Evolutionary conservation across 1,140 invertebrate species (phyloP).

Genomic region (Muscidifurax raptorellus): DNA sequence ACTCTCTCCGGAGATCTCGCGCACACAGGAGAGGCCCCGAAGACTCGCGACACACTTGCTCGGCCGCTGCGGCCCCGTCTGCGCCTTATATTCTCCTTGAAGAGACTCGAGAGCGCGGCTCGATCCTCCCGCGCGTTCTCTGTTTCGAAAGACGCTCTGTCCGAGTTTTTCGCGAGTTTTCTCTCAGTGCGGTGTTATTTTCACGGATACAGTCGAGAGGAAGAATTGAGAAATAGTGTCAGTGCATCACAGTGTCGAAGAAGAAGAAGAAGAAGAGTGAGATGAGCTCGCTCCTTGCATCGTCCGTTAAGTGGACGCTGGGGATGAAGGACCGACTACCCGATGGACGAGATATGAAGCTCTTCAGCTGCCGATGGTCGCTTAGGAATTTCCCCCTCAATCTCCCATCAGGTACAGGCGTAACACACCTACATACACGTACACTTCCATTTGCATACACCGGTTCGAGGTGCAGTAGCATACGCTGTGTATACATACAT

Average conservation of each 20-base stretch:
- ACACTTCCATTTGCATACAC: too few species aligned
- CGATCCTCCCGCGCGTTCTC: not conserved
- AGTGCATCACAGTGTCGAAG: not conserved
- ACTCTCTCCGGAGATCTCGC: not conserved
- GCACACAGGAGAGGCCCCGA: not conserved
- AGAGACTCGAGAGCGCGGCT: not conserved
- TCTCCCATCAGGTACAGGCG: conserved; percentile 55
- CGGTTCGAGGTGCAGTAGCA: too few species aligned
- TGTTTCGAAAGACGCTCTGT: conserved; percentile 19
- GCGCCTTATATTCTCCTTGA: not conserved
- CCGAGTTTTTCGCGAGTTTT: not conserved
- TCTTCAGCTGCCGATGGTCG: conserved; percentile 63
- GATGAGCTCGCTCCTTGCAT: conserved; percentile 53
- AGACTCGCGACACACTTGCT: conserved; percentile 41
- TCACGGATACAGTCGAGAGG: not conserved
- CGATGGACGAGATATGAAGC: conserved; percentile 59
- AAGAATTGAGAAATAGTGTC: not conserved
- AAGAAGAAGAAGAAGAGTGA: not conserved
- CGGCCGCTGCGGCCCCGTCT: conserved; percentile 27
- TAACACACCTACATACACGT: not conserved
- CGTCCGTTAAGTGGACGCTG: conserved; percentile 55
- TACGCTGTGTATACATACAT: too few species aligned
- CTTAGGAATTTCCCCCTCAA: conserved; percentile 61
- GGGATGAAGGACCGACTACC: conserved; percentile 56
- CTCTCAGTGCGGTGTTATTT: not conserved